Conservation (phyloP, 2,797 vertebrate species). For the Mus caroli region DNA sequence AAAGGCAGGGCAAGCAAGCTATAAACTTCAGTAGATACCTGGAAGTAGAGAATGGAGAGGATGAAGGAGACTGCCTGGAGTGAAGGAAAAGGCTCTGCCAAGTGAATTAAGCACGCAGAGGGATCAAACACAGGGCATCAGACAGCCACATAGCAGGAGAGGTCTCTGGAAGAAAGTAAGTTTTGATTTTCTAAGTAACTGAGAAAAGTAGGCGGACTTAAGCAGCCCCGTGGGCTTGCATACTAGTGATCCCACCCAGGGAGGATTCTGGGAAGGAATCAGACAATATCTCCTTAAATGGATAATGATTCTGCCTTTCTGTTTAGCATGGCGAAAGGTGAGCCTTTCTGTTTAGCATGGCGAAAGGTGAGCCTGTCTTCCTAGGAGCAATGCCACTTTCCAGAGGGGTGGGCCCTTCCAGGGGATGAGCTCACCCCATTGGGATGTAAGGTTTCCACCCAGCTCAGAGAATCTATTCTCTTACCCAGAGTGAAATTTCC, state of each 20-base stretch:
- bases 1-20: not conserved
- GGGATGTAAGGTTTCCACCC: too few species aligned
- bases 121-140: not conserved
- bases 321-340: not conserved
- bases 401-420: not conserved
- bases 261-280: not conserved
- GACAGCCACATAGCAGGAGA: not conserved
- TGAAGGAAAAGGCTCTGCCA: too few species aligned
- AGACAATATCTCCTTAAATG: not conserved
- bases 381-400: not conserved
- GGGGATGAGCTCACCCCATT: not conserved
- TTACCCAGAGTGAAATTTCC: not conserved
- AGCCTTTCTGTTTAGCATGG: not conserved
- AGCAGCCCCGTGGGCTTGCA: not conserved
- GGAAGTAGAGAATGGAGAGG: not conserved
- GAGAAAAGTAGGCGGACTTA: not conserved
- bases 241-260: not conserved
- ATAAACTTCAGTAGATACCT: not conserved
- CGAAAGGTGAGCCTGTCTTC: not conserved
- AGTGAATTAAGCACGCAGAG: not conserved
- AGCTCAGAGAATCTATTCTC: not conserved
- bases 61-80: not conserved
- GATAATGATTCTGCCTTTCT: not conserved
- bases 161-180: not conserved
- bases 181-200: not conserved